Conservation (phyloP, 2,888 invertebrate genomes). For the Yponomeuta cagnagella region DNA sequence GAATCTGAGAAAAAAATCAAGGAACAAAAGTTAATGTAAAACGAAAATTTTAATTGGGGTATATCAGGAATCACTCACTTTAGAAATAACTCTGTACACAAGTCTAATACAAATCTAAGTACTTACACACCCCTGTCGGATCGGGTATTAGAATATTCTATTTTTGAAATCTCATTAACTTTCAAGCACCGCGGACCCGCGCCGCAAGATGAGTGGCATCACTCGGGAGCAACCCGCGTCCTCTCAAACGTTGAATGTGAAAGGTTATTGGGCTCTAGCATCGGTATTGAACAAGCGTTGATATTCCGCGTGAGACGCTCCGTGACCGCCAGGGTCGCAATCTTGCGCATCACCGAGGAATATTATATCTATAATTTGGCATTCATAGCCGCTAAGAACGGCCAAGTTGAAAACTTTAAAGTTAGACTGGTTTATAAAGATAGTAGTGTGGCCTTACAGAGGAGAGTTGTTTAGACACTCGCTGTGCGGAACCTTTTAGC, state of each 20-base stretch:
- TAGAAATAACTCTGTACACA: no score
- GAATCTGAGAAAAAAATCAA: no score
- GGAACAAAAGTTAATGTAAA: no score
- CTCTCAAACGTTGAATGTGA: constrained; percentile 37
- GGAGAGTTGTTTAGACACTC: background rate
- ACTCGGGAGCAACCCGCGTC: background rate
- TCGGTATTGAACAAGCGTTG: constrained; percentile 22
- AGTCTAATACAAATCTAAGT: no score
- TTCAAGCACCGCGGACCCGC: background rate
- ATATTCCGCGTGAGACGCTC: constrained; percentile 36
- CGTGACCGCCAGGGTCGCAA: constrained; percentile 26
- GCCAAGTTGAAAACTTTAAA: background rate
- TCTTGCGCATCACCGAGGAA: background rate
- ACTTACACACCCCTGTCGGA: no score
- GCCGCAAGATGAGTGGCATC: background rate
- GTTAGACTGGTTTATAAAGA: background rate
- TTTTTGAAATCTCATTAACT: background rate
- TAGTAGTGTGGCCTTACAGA: background rate
- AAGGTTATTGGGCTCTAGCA: constrained; percentile 51
- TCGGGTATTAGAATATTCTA: no score
- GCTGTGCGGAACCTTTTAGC: constrained; percentile 2
- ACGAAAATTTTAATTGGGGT: no score
- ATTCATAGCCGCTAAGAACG: background rate
- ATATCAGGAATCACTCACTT: no score
- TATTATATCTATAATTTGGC: background rate